Percentiles rank a stretch among this genome's conserved stretches.
Evolutionary conservation across 2,113 vertebrate genomes (phyloP).

Genomic region (Hippocampus comes): DNA sequence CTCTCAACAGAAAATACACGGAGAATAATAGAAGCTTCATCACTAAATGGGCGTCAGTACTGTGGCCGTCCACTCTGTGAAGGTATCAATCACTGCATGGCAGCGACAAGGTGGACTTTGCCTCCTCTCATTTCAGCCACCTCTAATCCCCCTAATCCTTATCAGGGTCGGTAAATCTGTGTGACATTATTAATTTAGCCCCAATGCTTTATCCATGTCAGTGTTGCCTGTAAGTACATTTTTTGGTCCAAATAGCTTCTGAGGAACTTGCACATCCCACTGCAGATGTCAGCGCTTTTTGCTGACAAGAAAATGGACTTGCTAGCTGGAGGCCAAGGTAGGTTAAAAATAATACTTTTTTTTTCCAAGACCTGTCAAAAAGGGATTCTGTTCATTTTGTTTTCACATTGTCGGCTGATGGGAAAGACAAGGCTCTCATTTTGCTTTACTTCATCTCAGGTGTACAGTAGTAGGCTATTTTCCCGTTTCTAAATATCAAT

Average conservation of each 20-base stretch:
- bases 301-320: slow-evolving; percentile 37
- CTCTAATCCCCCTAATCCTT: slow-evolving; percentile 71
- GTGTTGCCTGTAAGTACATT: slow-evolving; percentile 11
- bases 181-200: slow-evolving; percentile 35
- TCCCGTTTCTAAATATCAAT: background rate
- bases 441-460: background rate
- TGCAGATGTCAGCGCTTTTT: background rate
- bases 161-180: slow-evolving; percentile 57
- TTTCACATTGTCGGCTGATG: background rate
- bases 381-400: background rate
- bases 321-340: slow-evolving; percentile 43
- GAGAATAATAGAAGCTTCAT: background rate
- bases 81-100: background rate
- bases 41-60: slow-evolving; percentile 10
- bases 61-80: background rate
- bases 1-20: slow-evolving; percentile 22
- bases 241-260: slow-evolving; percentile 7
- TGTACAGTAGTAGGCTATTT: background rate
- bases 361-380: background rate
- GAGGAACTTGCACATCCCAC: background rate
- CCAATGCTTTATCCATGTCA: slow-evolving; percentile 14
- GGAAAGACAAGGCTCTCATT: background rate
- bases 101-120: background rate
- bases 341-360: slow-evolving; percentile 11
- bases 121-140: slow-evolving; percentile 41